Conservation (phyloP, 2,888 invertebrate genomes). For the Epiblema foenella region DNA sequence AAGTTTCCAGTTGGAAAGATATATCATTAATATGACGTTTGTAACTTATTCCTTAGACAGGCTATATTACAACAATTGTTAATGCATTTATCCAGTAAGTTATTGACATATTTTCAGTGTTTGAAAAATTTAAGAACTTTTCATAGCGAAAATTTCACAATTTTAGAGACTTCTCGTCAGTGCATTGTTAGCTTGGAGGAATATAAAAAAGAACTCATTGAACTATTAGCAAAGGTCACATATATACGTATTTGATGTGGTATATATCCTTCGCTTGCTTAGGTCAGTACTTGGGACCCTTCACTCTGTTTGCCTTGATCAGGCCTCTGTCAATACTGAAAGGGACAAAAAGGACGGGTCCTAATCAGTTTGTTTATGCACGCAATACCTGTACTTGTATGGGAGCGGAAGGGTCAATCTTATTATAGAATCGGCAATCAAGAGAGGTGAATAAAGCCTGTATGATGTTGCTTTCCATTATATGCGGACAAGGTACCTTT, state of each 20-base stretch:
- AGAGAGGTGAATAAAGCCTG: slow-evolving; percentile 1
- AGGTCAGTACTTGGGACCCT: background rate
- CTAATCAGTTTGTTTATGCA: slow-evolving; percentile 42
- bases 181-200: too few species aligned
- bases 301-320: slow-evolving; percentile 26
- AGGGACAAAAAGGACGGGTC: slow-evolving; percentile 32
- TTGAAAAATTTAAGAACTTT: too few species aligned
- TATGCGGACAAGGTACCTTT: background rate
- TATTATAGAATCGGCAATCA: slow-evolving; percentile 39
- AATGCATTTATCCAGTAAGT: too few species aligned
- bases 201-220: too few species aligned
- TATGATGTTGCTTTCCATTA: slow-evolving; percentile 3
- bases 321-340: slow-evolving; percentile 26
- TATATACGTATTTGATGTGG: background rate
- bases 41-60: too few species aligned
- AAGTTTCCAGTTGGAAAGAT: too few species aligned
- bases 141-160: too few species aligned
- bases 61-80: too few species aligned
- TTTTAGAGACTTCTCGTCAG: too few species aligned
- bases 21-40: too few species aligned
- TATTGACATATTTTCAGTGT: too few species aligned
- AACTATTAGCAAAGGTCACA: too few species aligned
- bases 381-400: slow-evolving; percentile 14
- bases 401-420: slow-evolving; percentile 20
- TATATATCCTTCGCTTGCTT: background rate